Evolutionary conservation across 2,888 invertebrate genomes (phyloP).

Genomic region (Myopa testacea): DNA sequence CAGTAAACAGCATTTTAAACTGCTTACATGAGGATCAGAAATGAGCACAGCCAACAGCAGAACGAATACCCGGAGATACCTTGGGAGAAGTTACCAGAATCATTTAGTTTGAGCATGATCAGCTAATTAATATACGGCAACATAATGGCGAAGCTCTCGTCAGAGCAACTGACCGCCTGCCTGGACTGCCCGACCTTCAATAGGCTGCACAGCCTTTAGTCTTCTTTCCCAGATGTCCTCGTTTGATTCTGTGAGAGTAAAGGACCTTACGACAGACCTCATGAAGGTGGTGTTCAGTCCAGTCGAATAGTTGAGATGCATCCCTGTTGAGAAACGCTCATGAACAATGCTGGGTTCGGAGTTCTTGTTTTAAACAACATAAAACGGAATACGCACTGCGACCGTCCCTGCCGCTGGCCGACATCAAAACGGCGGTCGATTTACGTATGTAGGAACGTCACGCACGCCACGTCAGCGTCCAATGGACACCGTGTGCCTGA

Average conservation of each 20-base stretch:
- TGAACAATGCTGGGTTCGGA: too few relatives aligned
- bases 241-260: too few relatives aligned
- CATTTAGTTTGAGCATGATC: not conserved
- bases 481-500: not conserved
- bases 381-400: too few relatives aligned
- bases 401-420: not conserved
- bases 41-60: not conserved
- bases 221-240: too few relatives aligned
- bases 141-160: not conserved
- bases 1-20: conserved; percentile 30
- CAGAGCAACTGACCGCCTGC: not conserved
- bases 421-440: not conserved
- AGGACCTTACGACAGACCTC: too few relatives aligned
- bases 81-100: not conserved
- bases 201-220: too few relatives aligned
- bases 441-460: not conserved
- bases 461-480: not conserved
- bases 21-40: conserved; percentile 24
- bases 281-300: too few relatives aligned
- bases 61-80: not conserved
- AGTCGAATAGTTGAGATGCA: too few relatives aligned
- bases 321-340: too few relatives aligned
- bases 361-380: too few relatives aligned
- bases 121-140: not conserved
- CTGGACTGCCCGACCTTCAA: not conserved